A percentile compares a stretch with the other conserved stretches of the same genome.
phyloP scores from a whole-genome alignment of 2,797 vertebrate species.

The Staurois parvus region DNA sequence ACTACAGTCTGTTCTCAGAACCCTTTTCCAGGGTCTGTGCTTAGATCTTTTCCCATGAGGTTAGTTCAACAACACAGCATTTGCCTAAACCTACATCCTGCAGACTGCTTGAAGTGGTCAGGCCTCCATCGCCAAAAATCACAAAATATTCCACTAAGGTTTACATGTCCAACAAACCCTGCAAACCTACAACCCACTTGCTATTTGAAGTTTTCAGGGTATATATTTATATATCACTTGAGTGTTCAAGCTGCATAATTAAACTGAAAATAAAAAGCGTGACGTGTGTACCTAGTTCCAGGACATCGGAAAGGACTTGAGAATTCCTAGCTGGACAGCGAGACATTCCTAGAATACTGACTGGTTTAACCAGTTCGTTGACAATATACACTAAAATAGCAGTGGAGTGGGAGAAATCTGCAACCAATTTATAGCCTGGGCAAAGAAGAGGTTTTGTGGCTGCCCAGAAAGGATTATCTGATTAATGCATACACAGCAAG shows the following conservation, averaged over 20 bases:
- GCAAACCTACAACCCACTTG: background rate
- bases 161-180: slow-evolving; percentile 32
- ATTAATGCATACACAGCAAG: slow-evolving; percentile 7
- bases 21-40: slow-evolving; percentile 3
- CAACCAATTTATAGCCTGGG: background rate
- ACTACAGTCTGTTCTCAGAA: slow-evolving; percentile 26
- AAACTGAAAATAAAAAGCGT: slow-evolving; percentile 62
- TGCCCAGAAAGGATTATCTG: slow-evolving; percentile 18
- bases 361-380: slow-evolving; percentile 32
- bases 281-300: slow-evolving; percentile 10
- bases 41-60: slow-evolving; percentile 6
- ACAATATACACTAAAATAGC: slow-evolving; percentile 9
- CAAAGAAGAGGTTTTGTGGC: slow-evolving; percentile 17
- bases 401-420: background rate
- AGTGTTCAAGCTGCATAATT: slow-evolving; percentile 63
- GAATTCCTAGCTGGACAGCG: slow-evolving; percentile 44
- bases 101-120: slow-evolving; percentile 53
- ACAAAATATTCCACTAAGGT: slow-evolving; percentile 45
- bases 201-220: slow-evolving; percentile 40
- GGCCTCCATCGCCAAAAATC: slow-evolving; percentile 1
- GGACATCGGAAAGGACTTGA: background rate
- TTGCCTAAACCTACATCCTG: slow-evolving; percentile 48
- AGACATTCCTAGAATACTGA: slow-evolving; percentile 50
- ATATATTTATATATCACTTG: slow-evolving; percentile 16
- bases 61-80: slow-evolving; percentile 22